These are phyloP conservation scores for Agrilus cyanescens DNA, from an alignment of 2,888 invertebrate species.

Conservation along the genomic window DNA sequence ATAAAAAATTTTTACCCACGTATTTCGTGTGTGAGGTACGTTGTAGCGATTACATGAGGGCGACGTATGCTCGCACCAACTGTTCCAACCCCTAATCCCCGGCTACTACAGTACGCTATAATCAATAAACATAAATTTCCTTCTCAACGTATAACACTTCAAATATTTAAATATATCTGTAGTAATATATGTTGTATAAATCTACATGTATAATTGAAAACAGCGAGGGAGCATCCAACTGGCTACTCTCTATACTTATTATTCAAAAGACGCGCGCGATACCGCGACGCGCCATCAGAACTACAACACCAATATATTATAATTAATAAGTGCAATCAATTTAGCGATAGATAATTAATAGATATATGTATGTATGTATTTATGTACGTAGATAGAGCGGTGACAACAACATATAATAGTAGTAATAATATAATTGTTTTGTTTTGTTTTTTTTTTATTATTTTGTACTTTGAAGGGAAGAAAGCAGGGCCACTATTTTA, in stretches of 20 bases:
- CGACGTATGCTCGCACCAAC: slow-evolving; percentile 18
- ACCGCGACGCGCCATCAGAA: background rate
- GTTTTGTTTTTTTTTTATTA: too few relatives aligned
- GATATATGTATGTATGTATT: too few relatives aligned
- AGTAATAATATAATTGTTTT: too few relatives aligned
- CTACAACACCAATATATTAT: slow-evolving; percentile 5
- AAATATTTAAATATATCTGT: slow-evolving; percentile 25
- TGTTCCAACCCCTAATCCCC: slow-evolving; percentile 23
- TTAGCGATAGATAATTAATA: too few relatives aligned
- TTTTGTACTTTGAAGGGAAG: too few relatives aligned
- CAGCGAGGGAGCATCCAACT: slow-evolving; percentile 33
- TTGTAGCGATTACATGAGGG: too few relatives aligned
- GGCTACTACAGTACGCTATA: slow-evolving; percentile 37
- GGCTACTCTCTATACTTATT: slow-evolving; percentile 18
- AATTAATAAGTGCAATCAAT: slow-evolving; percentile 2
- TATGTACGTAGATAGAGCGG: too few relatives aligned
- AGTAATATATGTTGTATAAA: slow-evolving; percentile 11
- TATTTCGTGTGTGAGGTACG: too few relatives aligned
- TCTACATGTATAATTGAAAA: slow-evolving; percentile 33
- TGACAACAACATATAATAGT: too few relatives aligned
- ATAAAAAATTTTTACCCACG: too few relatives aligned
- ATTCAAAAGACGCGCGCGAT: background rate
- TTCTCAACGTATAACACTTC: slow-evolving; percentile 35
- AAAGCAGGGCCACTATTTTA: too few relatives aligned
- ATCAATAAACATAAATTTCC: slow-evolving; percentile 38